Base-by-base conservation (phyloP, 2,113 vertebrate genomes). In the Rhipidura dahli region DNA sequence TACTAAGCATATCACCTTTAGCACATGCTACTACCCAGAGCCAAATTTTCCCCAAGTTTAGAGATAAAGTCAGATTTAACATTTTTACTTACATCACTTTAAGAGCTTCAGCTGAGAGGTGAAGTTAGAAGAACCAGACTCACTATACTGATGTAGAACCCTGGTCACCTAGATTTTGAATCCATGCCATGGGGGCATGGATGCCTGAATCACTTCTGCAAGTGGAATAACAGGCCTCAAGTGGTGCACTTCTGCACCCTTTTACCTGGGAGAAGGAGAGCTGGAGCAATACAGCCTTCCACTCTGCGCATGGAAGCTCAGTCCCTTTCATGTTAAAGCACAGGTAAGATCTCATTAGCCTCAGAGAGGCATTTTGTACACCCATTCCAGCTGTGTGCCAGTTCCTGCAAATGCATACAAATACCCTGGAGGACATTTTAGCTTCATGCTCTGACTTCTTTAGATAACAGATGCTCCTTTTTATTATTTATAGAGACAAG, bases 401-500 rank as follows among this genome's bases (percentile, higher is more conserved):
- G 31, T 27, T 87, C 30, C 56, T 71, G 51, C 33, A 89, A 63
- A 37, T 9, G 24, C 15, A 42, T 47, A 30, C n/a, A 94, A 93
- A 94, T 89, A 89, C 37, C 35, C 64, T 47, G 26, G 51, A 71
- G 60, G 33, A 60, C 47, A 66, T 90, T 94, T 93, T 92, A 90
- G 50, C 37, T 90, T 83, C 21, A 1, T 45, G 31, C 18, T 80
- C 61, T 60, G 83, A 78, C 39, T 51, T 87, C 83, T 92, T 94
- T 64, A 90, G 87, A 71, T 78, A 94, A 56, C 93, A 94, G 80
- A 80, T 92, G 76, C 64, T 93, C 80, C 44, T 87, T 94, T 95
- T 92, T 56, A 95, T 92, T 95, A 91, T 95, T 95, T 96, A 93
- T 89, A 94, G 60, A 56, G 69, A 73, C 80, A 87, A 75, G n/a